Conservation (phyloP, 2,113 vertebrate genomes). For the Stigmatopora nigra region DNA sequence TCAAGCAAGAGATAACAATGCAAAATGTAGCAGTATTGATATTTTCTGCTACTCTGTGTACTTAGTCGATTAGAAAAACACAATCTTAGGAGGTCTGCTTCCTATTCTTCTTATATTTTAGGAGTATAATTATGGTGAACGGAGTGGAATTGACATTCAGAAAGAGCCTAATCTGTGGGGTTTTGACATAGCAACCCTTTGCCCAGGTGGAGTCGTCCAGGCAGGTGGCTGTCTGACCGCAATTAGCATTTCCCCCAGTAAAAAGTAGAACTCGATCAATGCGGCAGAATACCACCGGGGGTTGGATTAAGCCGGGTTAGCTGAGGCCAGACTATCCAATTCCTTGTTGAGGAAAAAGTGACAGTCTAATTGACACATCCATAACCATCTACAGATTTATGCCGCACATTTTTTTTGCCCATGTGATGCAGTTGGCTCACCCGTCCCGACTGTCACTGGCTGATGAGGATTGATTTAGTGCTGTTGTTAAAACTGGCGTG, state of each 20-base stretch:
- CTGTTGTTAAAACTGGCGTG: constrained; percentile 9
- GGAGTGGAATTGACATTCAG: constrained; percentile 35
- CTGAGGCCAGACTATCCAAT: constrained; percentile 29
- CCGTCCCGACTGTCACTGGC: constrained; percentile 31
- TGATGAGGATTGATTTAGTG: constrained; percentile 35
- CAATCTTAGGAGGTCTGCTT: background rate
- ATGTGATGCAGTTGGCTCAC: constrained; percentile 22
- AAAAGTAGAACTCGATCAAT: constrained; percentile 39
- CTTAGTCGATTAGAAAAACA: background rate
- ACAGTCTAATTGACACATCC: constrained; percentile 40
- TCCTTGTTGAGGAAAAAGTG: constrained; percentile 43
- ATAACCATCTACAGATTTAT: constrained; percentile 37
- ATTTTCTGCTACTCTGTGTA: background rate
- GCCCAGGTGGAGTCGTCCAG: constrained; percentile 29
- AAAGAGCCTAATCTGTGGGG: constrained; percentile 41
- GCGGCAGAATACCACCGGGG: constrained; percentile 32
- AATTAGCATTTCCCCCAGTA: constrained; percentile 46
- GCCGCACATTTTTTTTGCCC: constrained; percentile 28
- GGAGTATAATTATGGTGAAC: constrained; percentile 16
- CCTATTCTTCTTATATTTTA: background rate
- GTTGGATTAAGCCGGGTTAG: constrained; percentile 43
- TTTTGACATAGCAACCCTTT: constrained; percentile 36
- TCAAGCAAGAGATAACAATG: background rate
- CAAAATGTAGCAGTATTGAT: background rate
- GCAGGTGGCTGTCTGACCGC: constrained; percentile 49